Percentiles rank a stretch among this genome's conserved stretches.
These are phyloP conservation scores for Orthosia cruda DNA, from an alignment of 2,888 invertebrate genomes.

Conservation along the genomic window DNA sequence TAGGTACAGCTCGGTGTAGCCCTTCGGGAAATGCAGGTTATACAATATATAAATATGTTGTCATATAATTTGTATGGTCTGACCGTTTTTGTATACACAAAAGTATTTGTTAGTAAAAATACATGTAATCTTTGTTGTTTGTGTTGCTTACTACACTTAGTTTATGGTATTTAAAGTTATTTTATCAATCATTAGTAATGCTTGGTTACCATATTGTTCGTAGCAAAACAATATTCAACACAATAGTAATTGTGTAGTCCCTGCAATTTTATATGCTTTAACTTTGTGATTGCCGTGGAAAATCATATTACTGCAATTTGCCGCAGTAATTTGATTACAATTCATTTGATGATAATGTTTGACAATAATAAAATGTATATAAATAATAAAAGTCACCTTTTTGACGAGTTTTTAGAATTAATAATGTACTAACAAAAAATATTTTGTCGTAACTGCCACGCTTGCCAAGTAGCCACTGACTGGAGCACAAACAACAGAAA, in stretches of 20 bases:
- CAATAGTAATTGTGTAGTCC: neutral
- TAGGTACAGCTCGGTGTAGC: no score
- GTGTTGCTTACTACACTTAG: neutral
- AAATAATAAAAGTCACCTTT: neutral
- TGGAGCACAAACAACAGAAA: no score
- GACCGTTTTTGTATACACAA: neutral
- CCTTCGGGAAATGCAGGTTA: no score
- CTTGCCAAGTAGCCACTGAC: no score
- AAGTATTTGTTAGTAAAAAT: neutral
- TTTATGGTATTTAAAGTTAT: neutral
- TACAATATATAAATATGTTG: no score
- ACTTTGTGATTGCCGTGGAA: neutral
- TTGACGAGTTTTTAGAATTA: neutral
- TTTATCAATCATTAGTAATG: neutral
- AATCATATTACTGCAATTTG: neutral
- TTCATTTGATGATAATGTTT: neutral
- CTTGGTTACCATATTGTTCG: neutral
- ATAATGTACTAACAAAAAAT: no score
- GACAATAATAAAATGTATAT: no score
- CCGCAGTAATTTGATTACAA: neutral
- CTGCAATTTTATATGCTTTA: neutral
- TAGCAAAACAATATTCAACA: neutral
- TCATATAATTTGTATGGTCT: no score
- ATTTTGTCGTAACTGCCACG: no score
- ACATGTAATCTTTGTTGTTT: neutral